Percentiles rank a stretch among this genome's conserved stretches.
Conservation (phyloP, 2,888 invertebrate species). For the Hydroisotoma schaefferi region DNA sequence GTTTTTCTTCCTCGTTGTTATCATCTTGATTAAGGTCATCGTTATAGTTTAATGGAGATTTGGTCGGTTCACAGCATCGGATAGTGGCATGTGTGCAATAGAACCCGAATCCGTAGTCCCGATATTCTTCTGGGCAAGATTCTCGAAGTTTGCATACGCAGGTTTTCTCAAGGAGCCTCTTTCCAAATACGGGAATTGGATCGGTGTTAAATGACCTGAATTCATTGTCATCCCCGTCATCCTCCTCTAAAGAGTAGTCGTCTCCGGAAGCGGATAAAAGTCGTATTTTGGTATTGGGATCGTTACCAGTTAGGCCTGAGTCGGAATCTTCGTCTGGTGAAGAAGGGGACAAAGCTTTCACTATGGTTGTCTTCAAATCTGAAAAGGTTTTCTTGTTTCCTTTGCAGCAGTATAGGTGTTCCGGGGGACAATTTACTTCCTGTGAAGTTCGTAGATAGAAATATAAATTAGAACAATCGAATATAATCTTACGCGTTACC, state of each 20-base stretch:
- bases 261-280: not conserved
- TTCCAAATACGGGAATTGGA: not conserved
- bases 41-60: not conserved
- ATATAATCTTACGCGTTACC: no score
- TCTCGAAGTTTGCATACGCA: conserved; percentile 37
- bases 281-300: not conserved
- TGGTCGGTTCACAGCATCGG: conserved; percentile 34
- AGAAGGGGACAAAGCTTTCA: not conserved
- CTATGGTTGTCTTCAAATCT: not conserved
- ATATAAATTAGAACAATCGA: not conserved
- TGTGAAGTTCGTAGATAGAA: not conserved
- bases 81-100: conserved; percentile 42
- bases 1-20: conserved; percentile 3
- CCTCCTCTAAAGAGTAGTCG: not conserved
- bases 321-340: not conserved
- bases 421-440: conserved; percentile 20
- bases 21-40: not conserved
- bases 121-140: conserved; percentile 39
- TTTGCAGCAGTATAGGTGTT: conserved; percentile 23
- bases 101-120: conserved; percentile 44
- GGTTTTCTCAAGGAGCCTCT: conserved; percentile 14
- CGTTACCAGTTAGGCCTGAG: not conserved
- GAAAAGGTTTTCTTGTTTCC: not conserved
- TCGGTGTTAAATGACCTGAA: not conserved
- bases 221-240: not conserved